These are phyloP conservation scores for Hypotaenidia okinawae DNA, from an alignment of 2,797 vertebrate species.

Conservation along the genomic window DNA sequence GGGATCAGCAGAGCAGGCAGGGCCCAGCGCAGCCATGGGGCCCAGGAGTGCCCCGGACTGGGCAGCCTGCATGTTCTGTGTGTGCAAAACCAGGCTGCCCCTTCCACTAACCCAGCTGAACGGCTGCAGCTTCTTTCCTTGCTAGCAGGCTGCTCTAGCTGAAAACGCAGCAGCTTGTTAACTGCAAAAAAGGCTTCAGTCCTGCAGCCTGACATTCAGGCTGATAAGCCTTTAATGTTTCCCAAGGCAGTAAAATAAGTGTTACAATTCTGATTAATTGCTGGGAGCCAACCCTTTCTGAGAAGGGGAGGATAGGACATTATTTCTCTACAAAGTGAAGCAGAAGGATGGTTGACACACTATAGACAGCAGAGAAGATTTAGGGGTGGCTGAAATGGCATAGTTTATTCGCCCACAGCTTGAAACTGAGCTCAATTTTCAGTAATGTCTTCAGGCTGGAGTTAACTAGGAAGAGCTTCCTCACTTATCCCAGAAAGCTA, in stretches of 20 bases:
- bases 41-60: background rate
- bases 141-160: background rate
- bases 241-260: background rate
- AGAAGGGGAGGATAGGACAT: background rate
- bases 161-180: background rate
- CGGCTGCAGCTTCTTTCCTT: background rate
- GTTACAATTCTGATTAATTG: background rate
- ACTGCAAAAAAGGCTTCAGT: background rate
- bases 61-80: fast-evolving
- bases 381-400: background rate
- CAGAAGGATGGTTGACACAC: background rate
- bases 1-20: background rate
- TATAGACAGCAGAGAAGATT: background rate
- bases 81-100: background rate
- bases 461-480: background rate
- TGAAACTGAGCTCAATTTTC: background rate
- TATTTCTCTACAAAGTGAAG: background rate
- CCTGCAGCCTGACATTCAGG: background rate
- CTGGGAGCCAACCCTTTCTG: background rate
- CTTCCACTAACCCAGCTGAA: background rate
- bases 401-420: background rate
- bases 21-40: background rate
- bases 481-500: background rate
- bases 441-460: background rate
- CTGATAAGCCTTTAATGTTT: background rate